Evolutionary conservation across 2,113 vertebrate genomes (phyloP), one percentile per base, ranked within the genome.

Genomic region (Mixornis gularis): DNA sequence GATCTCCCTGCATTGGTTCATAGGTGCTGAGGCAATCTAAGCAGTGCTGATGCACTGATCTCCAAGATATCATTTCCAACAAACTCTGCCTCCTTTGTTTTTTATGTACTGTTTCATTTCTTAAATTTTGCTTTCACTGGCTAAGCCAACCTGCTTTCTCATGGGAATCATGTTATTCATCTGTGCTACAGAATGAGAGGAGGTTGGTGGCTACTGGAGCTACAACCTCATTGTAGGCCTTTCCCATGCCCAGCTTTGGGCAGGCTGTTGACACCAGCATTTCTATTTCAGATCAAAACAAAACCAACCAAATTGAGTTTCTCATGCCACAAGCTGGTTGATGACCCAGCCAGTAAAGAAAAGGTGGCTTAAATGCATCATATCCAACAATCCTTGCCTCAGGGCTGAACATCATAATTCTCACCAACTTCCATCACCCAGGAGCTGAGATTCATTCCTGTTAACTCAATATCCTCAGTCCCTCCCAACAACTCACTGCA

Each of bases 1-100:
- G 83, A 94, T 95, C 95, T 95, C 89, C 93, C 92, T 97, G 92
- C 95, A 94, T 96, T 91, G 77, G 90, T 93, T 96, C 95, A 97
- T 66, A 95, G 94, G 85, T 88, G 96, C 94, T 96, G 93, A 96
- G 94, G 95, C 90, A 94, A 95, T 97, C 88, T 69, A 95, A 93
- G 72, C 93, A 96, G 92, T 94, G 95, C 91, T 96, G 77, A 95
- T 96, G 95, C 87, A 70, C 92, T 96, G 94, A 92, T 94, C 88
- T 94, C 92, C 83, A 89, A 95, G 78, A 73, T 94, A 94, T 1
- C 91, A 91, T 95, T 95, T 96, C 89, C 95, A 82, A 93, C 83
- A 94, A 90, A 89, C 80, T 93, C 73, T 94, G 95, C 89, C 86
- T 94, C 94, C 92, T 95, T 96, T 95, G 94, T 64, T 94, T 92